Base-by-base conservation (phyloP, 2,797 vertebrate species). In the Leuciscus waleckii region DNA sequence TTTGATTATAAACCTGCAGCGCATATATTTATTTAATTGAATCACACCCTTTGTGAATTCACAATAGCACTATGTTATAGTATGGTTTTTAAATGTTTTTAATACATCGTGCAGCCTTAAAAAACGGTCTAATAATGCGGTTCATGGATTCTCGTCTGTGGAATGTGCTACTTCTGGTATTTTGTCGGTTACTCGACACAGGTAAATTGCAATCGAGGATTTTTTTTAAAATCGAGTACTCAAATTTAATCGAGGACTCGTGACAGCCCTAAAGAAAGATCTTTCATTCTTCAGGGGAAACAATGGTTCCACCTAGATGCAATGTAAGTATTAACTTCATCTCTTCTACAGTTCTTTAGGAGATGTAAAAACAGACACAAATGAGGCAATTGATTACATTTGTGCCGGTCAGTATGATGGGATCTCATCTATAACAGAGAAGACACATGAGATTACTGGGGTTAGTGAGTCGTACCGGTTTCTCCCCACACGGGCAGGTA, bases 401-500 rank as follows among this genome's bases (percentile, higher is more conserved):
- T 17, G 5, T 16, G 71, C 26, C 11, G 17, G 71, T 21, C 29
- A 74, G 49, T 54, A 1, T 23, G 49, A 54, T 75, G 43, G 73
- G 73, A 51, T 56, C 32, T 76, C 73, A 75, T 77, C 21, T 58
- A 17, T 39, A 77, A 67, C 16, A 7, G 39, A 63, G 76, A 63
- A 81, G 79, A 49, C 49, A 35, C 23, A 41, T 63, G 37, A 37
- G 26, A 26, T 70, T 58, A 46, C 19, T 39, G 19, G 51, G 29
- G 10, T 39, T 75, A 76, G 79, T 49, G 70, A 32, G 65, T 13
- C 90, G 84, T 94, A 97, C 96, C 96, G n/a, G 96, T 97, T 83
- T 99, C 98, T 86, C 98, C 98, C 98, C 98, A 99, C 1, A 99
- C 97, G 0, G 98, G 98, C 91, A 99, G 94, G 91, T 99, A 99